phyloP scores from a whole-genome alignment of 2,113 vertebrate genomes.

The Microcebus tavaratra region DNA sequence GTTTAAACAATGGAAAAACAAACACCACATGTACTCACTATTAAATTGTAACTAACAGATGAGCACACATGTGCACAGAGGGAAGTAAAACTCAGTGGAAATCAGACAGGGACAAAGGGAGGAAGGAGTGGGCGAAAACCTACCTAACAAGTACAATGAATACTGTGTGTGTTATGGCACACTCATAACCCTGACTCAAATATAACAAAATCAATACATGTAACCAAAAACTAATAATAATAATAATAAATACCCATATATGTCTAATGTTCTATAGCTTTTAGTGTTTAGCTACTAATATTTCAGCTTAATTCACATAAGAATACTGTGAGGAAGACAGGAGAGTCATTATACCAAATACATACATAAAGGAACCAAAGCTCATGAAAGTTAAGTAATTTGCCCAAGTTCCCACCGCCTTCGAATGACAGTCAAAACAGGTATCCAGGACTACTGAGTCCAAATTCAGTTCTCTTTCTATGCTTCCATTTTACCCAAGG shows the following conservation, averaged over 20 bases:
- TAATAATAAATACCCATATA: background rate
- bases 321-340: background rate
- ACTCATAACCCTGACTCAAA: no score
- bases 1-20: no score
- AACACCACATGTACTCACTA: no score
- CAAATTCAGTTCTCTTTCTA: constrained; percentile 23
- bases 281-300: background rate
- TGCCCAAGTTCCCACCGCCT: background rate
- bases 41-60: no score
- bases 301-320: constrained; percentile 16
- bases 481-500: background rate
- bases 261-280: constrained; percentile 2
- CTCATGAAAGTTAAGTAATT: background rate
- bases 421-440: background rate
- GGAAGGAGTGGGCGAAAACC: no score
- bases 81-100: no score
- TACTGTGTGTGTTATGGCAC: no score
- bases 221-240: background rate
- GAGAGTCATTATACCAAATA: background rate
- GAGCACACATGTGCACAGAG: no score
- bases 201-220: no score
- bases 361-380: background rate
- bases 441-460: background rate
- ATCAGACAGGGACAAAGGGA: no score
- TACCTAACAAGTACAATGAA: no score